A percentile compares a stretch with the other conserved stretches of the same genome.
Conservation (phyloP, 2,797 vertebrate species). For the Sebastes vulpes region DNA sequence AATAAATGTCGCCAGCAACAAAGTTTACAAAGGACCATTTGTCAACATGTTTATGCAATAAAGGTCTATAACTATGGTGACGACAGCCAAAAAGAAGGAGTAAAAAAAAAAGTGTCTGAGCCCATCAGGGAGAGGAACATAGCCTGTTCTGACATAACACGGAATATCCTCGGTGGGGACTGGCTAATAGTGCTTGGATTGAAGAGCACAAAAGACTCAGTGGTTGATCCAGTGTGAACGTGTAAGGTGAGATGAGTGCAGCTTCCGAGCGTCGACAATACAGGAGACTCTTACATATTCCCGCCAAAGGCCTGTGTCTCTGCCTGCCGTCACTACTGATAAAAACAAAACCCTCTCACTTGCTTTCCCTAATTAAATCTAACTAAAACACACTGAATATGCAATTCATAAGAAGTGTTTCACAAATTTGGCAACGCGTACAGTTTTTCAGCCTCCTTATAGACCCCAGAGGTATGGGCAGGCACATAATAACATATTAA, state of each 20-base stretch:
- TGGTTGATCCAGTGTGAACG: constrained; percentile 44
- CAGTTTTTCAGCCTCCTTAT: constrained; percentile 48
- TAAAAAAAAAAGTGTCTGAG: constrained; percentile 32
- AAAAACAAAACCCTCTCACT: constrained; percentile 57
- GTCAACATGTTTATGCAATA: constrained; percentile 88
- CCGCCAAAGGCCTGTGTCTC: constrained; percentile 51
- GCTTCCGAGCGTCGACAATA: constrained; percentile 31
- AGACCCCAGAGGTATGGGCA: constrained; percentile 60
- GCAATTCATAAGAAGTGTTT: constrained; percentile 51
- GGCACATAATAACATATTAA: constrained; percentile 67
- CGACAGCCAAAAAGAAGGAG: constrained; percentile 37
- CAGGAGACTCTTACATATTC: constrained; percentile 57
- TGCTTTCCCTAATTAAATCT: constrained; percentile 62
- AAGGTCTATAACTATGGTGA: constrained; percentile 80
- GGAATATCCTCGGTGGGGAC: constrained; percentile 41
- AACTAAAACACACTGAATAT: constrained; percentile 59
- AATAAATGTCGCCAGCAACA: constrained; percentile 85
- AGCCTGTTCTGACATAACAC: constrained; percentile 51
- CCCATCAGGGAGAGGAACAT: constrained; percentile 52
- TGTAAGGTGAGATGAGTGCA: constrained; percentile 67
- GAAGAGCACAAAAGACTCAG: constrained; percentile 51
- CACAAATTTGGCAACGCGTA: constrained; percentile 63
- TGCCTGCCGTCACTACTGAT: constrained; percentile 35
- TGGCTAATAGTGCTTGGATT: constrained; percentile 32
- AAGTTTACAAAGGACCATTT: constrained; percentile 88